Percentiles rank a stretch among this genome's conserved stretches.
Conservation (phyloP, 2,113 vertebrate species). For the Malurus melanocephalus region DNA sequence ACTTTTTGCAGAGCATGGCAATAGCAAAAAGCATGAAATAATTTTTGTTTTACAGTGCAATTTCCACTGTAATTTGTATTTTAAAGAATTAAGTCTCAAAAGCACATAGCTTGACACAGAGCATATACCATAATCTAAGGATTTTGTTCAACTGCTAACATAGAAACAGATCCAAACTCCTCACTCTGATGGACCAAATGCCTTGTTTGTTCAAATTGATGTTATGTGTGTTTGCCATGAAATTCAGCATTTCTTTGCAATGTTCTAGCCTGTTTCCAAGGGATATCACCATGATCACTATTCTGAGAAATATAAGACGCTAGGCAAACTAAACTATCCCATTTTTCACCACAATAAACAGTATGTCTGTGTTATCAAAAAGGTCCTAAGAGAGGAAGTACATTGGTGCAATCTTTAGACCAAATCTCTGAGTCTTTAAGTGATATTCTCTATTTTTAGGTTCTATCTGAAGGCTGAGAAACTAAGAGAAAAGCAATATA, state of each 20-base stretch:
- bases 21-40: not conserved
- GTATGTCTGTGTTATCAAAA: not conserved
- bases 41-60: not conserved
- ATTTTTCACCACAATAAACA: not conserved
- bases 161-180: not conserved
- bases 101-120: not conserved
- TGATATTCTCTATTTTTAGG: not conserved
- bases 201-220: not conserved
- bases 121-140: not conserved
- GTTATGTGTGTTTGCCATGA: not conserved
- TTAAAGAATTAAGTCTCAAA: not conserved
- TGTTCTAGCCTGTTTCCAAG: not conserved
- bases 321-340: not conserved
- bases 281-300: not conserved
- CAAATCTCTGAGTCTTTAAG: not conserved
- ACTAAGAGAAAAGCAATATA: not conserved
- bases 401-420: not conserved
- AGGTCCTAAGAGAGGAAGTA: not conserved
- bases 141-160: not conserved
- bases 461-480: not conserved
- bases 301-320: not conserved
- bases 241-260: not conserved
- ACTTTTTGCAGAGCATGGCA: not conserved
- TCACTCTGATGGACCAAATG: not conserved
- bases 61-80: not conserved